phyloP scores from a whole-genome alignment of 2,888 invertebrate genomes.

The Nycteola revayana region DNA sequence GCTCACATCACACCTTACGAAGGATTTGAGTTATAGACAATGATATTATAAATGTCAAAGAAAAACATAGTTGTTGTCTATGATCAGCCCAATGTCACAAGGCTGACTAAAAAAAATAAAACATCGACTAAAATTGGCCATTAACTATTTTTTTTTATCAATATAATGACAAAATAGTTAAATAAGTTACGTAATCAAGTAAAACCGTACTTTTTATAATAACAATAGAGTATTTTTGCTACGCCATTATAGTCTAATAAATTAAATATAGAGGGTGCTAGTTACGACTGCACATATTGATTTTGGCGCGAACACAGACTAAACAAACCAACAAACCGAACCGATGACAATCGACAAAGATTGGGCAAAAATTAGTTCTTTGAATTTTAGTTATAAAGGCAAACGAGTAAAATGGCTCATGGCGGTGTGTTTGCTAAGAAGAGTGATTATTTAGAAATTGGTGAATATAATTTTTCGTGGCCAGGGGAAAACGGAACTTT shows the following conservation, averaged over 20 bases:
- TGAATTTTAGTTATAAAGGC: too few species aligned
- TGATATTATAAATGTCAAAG: conserved; percentile 20
- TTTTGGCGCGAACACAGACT: conserved; percentile 28
- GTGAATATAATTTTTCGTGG: conserved; percentile 75
- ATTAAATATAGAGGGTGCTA: too few species aligned
- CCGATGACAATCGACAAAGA: too few species aligned
- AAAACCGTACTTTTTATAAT: too few species aligned
- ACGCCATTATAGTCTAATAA: too few species aligned
- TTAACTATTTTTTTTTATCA: too few species aligned
- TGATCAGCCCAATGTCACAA: conserved; percentile 14
- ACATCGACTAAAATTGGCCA: conserved; percentile 12
- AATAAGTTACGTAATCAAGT: too few species aligned
- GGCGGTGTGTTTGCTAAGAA: conserved; percentile 56
- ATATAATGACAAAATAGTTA: too few species aligned
- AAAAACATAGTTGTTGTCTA: conserved; percentile 13
- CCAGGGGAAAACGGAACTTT: conserved; percentile 74
- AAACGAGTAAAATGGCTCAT: conserved; percentile 55
- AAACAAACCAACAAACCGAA: not conserved
- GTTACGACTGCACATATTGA: conserved; percentile 17
- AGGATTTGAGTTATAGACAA: conserved; percentile 19
- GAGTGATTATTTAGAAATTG: conserved; percentile 65
- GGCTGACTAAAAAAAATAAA: conserved; percentile 4
- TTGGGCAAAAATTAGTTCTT: too few species aligned
- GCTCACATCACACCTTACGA: conserved; percentile 59
- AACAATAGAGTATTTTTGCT: too few species aligned